These are phyloP conservation scores for Cantharis nigra DNA, from an alignment of 2,888 invertebrate genomes.

Conservation along the genomic window DNA sequence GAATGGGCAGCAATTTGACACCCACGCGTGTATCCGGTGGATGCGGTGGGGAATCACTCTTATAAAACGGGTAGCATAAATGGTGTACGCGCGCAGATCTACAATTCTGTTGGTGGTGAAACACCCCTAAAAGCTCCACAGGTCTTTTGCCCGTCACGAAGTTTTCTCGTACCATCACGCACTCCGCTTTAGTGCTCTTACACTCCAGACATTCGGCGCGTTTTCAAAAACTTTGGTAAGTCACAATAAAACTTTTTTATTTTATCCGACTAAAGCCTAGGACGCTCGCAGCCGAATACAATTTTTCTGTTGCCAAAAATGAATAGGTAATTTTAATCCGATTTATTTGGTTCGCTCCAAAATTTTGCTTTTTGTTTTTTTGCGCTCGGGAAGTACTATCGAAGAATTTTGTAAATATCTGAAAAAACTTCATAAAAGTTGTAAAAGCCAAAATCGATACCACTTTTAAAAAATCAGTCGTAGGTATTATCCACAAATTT, in stretches of 20 bases:
- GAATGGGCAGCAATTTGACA: slow-evolving; percentile 18
- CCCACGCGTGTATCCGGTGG: slow-evolving; percentile 29
- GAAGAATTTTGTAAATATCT: neutral
- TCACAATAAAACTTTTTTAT: neutral
- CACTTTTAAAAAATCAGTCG: neutral
- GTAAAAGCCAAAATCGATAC: neutral
- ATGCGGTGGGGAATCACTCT: slow-evolving; percentile 33
- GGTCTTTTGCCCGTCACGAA: slow-evolving; percentile 32
- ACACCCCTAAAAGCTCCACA: slow-evolving; percentile 27
- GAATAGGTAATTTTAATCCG: neutral
- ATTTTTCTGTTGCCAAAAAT: neutral
- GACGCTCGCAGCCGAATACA: no score
- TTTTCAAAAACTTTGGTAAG: slow-evolving; percentile 6
- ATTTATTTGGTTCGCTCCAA: neutral
- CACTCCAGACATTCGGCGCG: neutral
- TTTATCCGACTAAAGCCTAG: no score
- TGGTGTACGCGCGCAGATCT: slow-evolving; percentile 34
- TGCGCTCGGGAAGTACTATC: no score
- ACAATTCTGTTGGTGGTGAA: slow-evolving; percentile 34
- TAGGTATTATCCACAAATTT: neutral
- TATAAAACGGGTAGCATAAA: slow-evolving; percentile 36
- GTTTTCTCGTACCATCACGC: slow-evolving; percentile 3
- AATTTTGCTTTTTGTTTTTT: no score
- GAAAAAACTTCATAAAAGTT: neutral
- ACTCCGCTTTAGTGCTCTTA: neutral